Evolutionary conservation across 2,797 vertebrate genomes (phyloP), one percentile per base, ranked within the genome.

Genomic region (Oryzias dopingdopingensis): DNA sequence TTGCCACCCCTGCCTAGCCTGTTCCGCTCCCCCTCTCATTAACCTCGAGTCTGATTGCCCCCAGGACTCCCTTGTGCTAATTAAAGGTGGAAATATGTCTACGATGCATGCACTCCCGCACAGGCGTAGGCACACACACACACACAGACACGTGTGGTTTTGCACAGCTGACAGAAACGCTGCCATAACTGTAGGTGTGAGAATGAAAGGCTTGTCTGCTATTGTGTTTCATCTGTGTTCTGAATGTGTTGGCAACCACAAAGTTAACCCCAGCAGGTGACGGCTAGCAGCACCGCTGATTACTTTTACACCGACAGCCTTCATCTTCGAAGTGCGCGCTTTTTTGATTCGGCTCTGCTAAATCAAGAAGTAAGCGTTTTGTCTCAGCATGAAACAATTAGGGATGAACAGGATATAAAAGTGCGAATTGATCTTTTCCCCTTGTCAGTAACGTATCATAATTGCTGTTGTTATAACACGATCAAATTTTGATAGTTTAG

Each of bases 11-110:
- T 76, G 52, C 67, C 79, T 62, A 55, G 23, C 70, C 72, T 68
- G 72, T 67, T 74, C 74, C 72, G 68, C 69, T 70, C 79, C 76
- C 63, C 67, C 76, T 78, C 89, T 90, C 90, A 91, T 91, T 91
- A 91, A 91, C 90, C 89, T 86, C 80, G 22, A 53, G 77, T 82
- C 82, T 85, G 89, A 91, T 90, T 88, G 90, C 88, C 91, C 88
- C 78, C 85, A 88, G 90, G 90, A 85, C 86, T 86, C 86, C 81
- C 79, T 82, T 18, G 80, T 83, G 86, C 89, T 92, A 92, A 92
- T 92, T 92, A 90, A 83, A 83, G 78, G 76, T 78, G 84, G 83
- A 84, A 88, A 87, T 89, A 88, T 90, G 85, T 90, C 86, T 88
- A 77, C 75, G 80, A 67, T 70, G 76, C 78, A 80, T 62, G 61